phyloP scores from a whole-genome alignment of 2,888 invertebrate species.

The Listrodromus nycthemerus region DNA sequence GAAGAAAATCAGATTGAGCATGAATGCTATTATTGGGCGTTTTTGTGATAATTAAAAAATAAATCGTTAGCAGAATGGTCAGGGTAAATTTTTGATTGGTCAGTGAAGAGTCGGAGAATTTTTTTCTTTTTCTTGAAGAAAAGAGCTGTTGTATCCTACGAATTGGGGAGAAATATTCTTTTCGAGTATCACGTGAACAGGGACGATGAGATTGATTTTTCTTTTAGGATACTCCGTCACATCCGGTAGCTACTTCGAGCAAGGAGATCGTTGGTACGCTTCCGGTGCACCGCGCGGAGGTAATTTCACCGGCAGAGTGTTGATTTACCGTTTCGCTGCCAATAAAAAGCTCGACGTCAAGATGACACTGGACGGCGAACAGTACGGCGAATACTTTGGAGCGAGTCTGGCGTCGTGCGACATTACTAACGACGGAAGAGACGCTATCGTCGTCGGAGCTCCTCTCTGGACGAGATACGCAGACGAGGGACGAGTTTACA shows the following conservation, averaged over 20 bases:
- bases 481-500: conserved; percentile 85
- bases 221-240: conserved; percentile 80
- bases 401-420: conserved; percentile 87
- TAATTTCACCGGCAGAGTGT: conserved; percentile 75
- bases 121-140: too few relatives aligned
- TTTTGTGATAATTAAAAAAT: too few relatives aligned
- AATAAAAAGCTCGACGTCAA: conserved; percentile 60
- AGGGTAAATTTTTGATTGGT: too few relatives aligned
- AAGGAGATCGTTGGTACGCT: conserved; percentile 73
- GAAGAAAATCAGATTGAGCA: too few relatives aligned
- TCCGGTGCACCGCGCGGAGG: conserved; percentile 80
- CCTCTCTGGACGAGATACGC: conserved; percentile 82
- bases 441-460: conserved; percentile 89
- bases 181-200: background rate
- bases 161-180: too few relatives aligned
- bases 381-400: conserved; percentile 89
- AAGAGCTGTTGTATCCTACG: too few relatives aligned
- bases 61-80: background rate
- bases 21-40: too few relatives aligned
- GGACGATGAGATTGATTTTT: background rate
- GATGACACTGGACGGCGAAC: conserved; percentile 81
- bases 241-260: conserved; percentile 75
- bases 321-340: conserved; percentile 75
- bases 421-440: conserved; percentile 87
- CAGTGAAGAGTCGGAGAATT: too few relatives aligned